phyloP scores from a whole-genome alignment of 2,797 vertebrate genomes.

The Eulemur rubriventer region DNA sequence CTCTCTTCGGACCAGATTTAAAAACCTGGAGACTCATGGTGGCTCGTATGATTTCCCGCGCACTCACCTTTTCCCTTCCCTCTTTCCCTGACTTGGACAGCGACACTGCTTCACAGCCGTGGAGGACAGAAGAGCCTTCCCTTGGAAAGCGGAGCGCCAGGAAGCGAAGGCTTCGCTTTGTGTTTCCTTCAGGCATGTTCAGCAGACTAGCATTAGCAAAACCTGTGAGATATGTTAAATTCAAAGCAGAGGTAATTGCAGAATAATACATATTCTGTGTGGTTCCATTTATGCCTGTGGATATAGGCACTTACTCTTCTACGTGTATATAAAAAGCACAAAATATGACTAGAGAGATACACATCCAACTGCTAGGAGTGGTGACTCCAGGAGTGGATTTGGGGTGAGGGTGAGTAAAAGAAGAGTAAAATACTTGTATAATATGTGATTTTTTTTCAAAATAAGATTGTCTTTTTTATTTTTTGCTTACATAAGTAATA shows the following conservation, averaged over 20 bases:
- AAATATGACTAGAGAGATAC: neutral
- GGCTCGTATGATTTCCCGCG: neutral
- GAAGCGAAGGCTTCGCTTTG: slow-evolving; percentile 48
- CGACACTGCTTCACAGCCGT: neutral
- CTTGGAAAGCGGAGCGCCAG: slow-evolving; percentile 20
- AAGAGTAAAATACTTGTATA: neutral
- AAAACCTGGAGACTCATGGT: neutral
- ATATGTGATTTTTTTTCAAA: neutral
- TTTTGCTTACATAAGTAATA: slow-evolving; percentile 57
- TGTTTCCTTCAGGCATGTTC: slow-evolving; percentile 57
- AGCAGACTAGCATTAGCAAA: slow-evolving; percentile 41
- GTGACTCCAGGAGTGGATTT: neutral
- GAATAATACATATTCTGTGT: slow-evolving; percentile 14
- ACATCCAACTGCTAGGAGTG: neutral
- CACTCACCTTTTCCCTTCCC: neutral
- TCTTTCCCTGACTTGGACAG: neutral
- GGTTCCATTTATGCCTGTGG: neutral
- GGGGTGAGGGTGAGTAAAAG: neutral
- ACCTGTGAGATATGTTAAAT: slow-evolving; percentile 49
- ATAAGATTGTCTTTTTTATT: neutral
- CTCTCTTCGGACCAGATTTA: neutral
- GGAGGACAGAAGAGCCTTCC: neutral
- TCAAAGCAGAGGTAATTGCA: slow-evolving; percentile 37
- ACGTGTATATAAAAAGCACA: neutral
- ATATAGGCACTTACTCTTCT: neutral